A percentile compares a stretch with the other conserved stretches of the same genome.
phyloP scores from a whole-genome alignment of 2,113 vertebrate species.

The Felis catus region DNA sequence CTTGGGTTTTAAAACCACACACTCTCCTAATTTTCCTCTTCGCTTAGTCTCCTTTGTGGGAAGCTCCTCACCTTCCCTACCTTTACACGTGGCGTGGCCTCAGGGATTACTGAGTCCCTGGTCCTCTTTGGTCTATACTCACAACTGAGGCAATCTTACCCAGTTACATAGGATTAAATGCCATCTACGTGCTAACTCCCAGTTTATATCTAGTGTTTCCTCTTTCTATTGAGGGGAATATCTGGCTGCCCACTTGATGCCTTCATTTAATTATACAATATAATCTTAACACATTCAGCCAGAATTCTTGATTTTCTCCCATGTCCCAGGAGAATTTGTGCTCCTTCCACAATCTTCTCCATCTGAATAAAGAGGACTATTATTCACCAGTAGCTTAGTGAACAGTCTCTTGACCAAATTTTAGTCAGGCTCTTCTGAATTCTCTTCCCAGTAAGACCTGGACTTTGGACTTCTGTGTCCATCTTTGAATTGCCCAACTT shows the following conservation, averaged over 20 bases:
- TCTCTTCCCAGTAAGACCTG: no score
- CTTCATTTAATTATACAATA: neutral
- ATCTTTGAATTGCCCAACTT: neutral
- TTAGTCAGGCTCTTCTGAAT: no score
- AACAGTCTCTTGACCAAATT: neutral
- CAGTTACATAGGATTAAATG: neutral
- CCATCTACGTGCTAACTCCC: neutral
- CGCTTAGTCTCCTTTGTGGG: neutral
- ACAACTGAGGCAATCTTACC: no score
- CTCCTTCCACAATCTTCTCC: neutral
- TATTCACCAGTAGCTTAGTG: neutral
- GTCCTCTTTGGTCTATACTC: neutral
- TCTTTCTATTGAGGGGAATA: neutral
- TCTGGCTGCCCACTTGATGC: neutral
- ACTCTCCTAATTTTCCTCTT: neutral
- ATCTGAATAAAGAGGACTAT: neutral
- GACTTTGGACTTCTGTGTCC: no score
- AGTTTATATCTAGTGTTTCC: neutral
- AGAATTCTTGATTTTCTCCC: neutral
- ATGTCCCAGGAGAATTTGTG: neutral
- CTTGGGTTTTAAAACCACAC: neutral
- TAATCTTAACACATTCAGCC: neutral
- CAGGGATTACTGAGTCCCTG: neutral
- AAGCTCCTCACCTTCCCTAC: neutral
- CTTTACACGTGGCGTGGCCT: neutral